Evolutionary conservation across 2,888 invertebrate species (phyloP).

Genomic region (Antheraea assamensis): DNA sequence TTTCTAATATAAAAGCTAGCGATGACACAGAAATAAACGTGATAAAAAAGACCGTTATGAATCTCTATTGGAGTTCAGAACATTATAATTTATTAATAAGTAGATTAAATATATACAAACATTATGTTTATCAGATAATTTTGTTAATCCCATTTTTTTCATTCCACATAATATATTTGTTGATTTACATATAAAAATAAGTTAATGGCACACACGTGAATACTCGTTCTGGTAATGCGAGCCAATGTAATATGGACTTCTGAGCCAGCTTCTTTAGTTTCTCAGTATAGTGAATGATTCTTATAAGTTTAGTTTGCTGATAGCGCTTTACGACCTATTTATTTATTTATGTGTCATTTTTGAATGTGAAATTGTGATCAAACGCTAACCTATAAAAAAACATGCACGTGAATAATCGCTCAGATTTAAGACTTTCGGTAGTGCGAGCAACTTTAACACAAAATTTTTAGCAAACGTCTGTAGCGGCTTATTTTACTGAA

Average conservation of each 20-base stretch:
- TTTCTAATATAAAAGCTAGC: background rate
- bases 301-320: too few species aligned
- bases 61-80: background rate
- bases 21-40: background rate
- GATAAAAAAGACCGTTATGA: background rate
- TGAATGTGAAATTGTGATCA: too few species aligned
- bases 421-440: too few species aligned
- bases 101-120: constrained; percentile 9
- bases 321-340: too few species aligned
- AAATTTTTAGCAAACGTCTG: background rate
- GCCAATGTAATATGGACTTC: background rate
- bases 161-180: background rate
- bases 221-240: background rate
- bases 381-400: too few species aligned
- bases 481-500: background rate
- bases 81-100: background rate
- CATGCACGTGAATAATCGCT: too few species aligned
- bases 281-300: background rate
- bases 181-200: background rate
- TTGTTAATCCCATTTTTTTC: background rate
- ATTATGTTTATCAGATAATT: background rate
- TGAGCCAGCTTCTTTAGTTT: background rate
- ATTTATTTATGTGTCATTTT: too few species aligned
- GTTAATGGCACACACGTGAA: background rate
- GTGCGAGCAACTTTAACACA: background rate